These are phyloP conservation scores for Rallus crepitans DNA, from an alignment of 2,797 vertebrate species.

Conservation along the genomic window DNA sequence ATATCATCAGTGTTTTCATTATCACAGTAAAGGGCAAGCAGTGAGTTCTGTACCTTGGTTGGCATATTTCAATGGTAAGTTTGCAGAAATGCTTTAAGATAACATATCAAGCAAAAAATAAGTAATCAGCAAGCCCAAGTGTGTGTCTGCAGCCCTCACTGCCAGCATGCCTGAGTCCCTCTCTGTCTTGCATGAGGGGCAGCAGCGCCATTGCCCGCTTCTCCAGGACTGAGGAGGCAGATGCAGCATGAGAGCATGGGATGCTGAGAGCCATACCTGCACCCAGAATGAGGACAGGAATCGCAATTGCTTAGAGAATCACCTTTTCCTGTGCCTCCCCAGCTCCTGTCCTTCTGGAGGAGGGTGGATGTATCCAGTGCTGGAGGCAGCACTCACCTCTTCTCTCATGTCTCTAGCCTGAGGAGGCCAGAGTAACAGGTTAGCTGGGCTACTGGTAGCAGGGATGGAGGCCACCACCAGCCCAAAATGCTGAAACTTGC, in stretches of 20 bases:
- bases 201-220: background rate
- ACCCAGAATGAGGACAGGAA: background rate
- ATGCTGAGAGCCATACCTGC: background rate
- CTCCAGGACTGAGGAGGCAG: rapidly evolving
- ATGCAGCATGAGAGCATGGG: rapidly evolving
- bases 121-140: background rate
- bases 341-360: background rate
- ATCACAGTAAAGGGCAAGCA: background rate
- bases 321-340: background rate
- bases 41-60: background rate
- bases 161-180: background rate
- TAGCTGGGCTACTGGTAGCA: background rate
- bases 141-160: background rate
- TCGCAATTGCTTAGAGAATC: background rate
- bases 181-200: background rate
- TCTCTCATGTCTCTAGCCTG: background rate
- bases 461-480: background rate
- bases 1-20: background rate
- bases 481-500: background rate
- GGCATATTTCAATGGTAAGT: background rate
- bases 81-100: background rate
- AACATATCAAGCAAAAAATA: background rate
- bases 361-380: rapidly evolving
- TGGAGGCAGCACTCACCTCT: background rate
- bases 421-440: background rate